Base-by-base conservation (phyloP, 1,140 invertebrate genomes). In the Panagrolaimus sp. region DNA sequence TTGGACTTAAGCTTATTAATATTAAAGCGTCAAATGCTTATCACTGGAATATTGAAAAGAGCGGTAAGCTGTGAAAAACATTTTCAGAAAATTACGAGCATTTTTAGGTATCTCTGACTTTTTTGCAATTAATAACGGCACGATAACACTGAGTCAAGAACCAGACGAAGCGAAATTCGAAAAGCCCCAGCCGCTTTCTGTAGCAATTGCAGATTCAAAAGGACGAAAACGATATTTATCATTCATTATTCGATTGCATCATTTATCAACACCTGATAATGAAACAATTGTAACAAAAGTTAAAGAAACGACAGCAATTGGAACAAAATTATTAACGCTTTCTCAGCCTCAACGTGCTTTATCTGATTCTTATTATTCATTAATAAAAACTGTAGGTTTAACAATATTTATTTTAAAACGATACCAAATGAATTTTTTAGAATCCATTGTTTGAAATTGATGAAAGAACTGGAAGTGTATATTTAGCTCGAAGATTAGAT, bases 271-370 rank as follows among this genome's bases (percentile, higher is more conserved):
- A 71, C 61, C 62, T 8, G 63, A 20, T 27, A 75, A 64, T 63
- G n/a, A 31, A 43, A 62, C 16, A 16, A 57, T 57, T 43, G 51
- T 72, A n/a, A 44, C 51, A 47, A 75, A 65, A 11, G 63, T 70
- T 7, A 43, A 61, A 8, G 67, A 65, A 48, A 68, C 63, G 7
- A 43, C 16, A 11, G 25, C 65, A 0, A 74, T 69, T 43, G 74
- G 74, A 66, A 38, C 70, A 5, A 72, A 72, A 44, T 47, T 72
- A 9, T 46, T 57, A 43, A 47, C 53, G 11, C 20, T 74, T 31
- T 65, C 67, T 11, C 68, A 72, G n/a, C 91, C 90, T 25, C 46
- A 53, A 25, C 23, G 31, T 4, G 20, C 51, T 5, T 46, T 16
- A 38, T 31, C 23, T 66, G 66, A 44, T 9, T 51, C 25, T 23